phyloP scores from a whole-genome alignment of 2,113 vertebrate genomes.

The Myotis brandtii region DNA sequence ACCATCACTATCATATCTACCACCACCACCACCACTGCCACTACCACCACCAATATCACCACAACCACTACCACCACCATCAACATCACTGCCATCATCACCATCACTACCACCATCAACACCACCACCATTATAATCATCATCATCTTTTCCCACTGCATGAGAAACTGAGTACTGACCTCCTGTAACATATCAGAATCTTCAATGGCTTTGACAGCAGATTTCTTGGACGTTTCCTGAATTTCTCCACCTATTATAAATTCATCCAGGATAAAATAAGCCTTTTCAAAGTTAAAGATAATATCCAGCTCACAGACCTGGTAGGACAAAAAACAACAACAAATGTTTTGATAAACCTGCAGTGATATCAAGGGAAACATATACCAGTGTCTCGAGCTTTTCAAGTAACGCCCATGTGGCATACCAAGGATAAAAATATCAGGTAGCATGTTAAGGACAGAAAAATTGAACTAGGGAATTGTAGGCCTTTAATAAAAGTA shows the following conservation, averaged over 20 bases:
- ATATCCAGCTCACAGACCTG: constrained; percentile 98
- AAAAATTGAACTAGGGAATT: not conserved
- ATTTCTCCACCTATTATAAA: constrained; percentile 96
- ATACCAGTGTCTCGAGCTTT: not conserved
- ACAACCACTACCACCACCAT: not conserved
- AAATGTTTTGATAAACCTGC: constrained; percentile 36
- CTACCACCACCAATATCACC: not conserved
- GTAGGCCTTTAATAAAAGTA: not conserved
- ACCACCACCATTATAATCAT: not conserved
- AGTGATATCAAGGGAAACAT: not conserved
- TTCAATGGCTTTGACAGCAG: constrained; percentile 90
- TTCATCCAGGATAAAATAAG: constrained; percentile 97
- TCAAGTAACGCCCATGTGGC: not conserved
- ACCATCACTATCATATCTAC: not conserved
- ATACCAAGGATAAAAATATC: not conserved
- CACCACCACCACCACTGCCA: not conserved
- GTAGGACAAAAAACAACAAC: constrained; percentile 65
- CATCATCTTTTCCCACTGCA: not conserved
- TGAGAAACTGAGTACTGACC: constrained; percentile 86
- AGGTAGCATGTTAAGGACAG: not conserved
- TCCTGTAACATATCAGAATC: constrained; percentile 94
- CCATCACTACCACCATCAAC: not conserved
- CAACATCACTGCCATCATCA: not conserved
- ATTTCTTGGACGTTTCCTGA: constrained; percentile 93
- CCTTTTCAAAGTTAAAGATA: constrained; percentile 98